A percentile compares a stretch with the other conserved stretches of the same genome.
phyloP scores from a whole-genome alignment of 2,888 invertebrate genomes.

The Lagria hirta region DNA sequence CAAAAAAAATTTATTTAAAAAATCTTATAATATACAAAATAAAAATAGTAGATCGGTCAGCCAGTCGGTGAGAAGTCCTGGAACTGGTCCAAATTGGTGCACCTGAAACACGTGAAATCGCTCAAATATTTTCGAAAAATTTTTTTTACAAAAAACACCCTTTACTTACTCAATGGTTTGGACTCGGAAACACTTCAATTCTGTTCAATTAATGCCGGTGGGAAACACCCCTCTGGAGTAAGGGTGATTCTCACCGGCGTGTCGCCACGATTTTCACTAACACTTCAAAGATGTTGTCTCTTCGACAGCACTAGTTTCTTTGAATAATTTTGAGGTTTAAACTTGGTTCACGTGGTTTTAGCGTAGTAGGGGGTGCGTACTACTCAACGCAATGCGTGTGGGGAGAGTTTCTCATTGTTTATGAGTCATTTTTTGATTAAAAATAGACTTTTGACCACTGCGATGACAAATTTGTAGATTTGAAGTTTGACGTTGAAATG shows the following conservation, averaged over 20 bases:
- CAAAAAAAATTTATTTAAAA: slow-evolving; percentile 15
- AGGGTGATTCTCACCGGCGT: slow-evolving; percentile 34
- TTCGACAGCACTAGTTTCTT: slow-evolving; percentile 20
- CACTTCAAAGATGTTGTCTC: slow-evolving; percentile 16
- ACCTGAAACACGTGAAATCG: slow-evolving; percentile 18
- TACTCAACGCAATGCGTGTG: slow-evolving; percentile 35
- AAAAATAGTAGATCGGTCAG: no score
- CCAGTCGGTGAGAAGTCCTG: slow-evolving; percentile 13
- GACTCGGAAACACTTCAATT: slow-evolving; percentile 30
- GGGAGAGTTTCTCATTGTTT: slow-evolving; percentile 26
- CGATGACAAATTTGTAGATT: slow-evolving; percentile 10
- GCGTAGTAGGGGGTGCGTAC: slow-evolving; percentile 23
- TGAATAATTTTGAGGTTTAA: slow-evolving; percentile 13
- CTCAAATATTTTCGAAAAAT: slow-evolving; percentile 4
- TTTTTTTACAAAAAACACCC: slow-evolving; percentile 24
- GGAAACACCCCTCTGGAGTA: slow-evolving; percentile 30
- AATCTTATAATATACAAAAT: slow-evolving; percentile 11
- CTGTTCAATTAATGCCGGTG: slow-evolving; percentile 40
- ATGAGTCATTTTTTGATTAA: slow-evolving; percentile 32
- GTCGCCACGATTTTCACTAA: slow-evolving; percentile 11
- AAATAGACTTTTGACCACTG: slow-evolving; percentile 24
- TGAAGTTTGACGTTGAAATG: no score
- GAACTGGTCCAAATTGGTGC: slow-evolving; percentile 16
- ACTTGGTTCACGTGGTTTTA: slow-evolving; percentile 20
- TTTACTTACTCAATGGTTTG: slow-evolving; percentile 36